phyloP scores from a whole-genome alignment of 2,888 invertebrate genomes.

The Parasteatoda lunata region DNA sequence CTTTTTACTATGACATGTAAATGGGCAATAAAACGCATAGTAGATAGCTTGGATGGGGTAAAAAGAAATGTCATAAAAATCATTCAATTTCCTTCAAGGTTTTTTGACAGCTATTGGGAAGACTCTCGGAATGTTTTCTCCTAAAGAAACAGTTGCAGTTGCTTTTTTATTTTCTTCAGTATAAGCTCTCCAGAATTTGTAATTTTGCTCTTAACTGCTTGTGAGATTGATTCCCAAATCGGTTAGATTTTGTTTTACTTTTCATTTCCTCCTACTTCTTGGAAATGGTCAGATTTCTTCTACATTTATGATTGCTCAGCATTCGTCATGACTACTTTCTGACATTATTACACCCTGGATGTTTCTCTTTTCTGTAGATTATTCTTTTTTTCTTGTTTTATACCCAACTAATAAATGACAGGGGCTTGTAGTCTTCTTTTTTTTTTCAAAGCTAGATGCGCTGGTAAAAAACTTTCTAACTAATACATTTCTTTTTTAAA shows the following conservation, averaged over 20 bases:
- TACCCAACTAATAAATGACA: not conserved
- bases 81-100: conserved; percentile 62
- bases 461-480: not conserved
- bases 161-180: conserved; percentile 26
- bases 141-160: conserved; percentile 24
- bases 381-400: not conserved
- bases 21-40: conserved; percentile 63
- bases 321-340: not conserved
- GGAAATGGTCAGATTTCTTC: conserved; percentile 35
- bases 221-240: conserved; percentile 32
- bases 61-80: conserved; percentile 65
- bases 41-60: conserved; percentile 44
- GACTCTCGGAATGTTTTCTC: conserved; percentile 47
- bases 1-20: conserved; percentile 65
- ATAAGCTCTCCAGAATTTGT: conserved; percentile 50
- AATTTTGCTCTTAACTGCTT: conserved; percentile 67
- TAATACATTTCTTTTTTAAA: not conserved
- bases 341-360: conserved; percentile 25
- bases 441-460: not conserved
- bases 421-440: conserved; percentile 4
- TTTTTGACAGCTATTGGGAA: conserved; percentile 65
- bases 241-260: not conserved
- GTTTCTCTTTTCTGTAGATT: not conserved
- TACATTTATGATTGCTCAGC: conserved; percentile 48
- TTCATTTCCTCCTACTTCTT: not conserved